A percentile compares a stretch with the other conserved stretches of the same genome.
These are phyloP conservation scores for Athalia circularis DNA, from an alignment of 2,888 invertebrate genomes.

Conservation along the genomic window DNA sequence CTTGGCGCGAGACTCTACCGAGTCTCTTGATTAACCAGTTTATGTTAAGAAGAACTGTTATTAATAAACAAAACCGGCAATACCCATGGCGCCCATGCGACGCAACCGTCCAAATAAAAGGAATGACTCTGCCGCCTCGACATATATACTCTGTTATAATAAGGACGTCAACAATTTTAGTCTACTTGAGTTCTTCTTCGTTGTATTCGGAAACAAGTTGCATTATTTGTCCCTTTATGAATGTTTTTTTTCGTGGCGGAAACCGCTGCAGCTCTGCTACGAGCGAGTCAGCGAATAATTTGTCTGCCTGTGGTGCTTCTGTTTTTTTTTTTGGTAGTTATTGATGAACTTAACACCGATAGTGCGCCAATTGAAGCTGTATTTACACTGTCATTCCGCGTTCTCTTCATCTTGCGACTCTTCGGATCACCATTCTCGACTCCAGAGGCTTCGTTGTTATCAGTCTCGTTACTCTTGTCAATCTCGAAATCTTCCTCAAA, in stretches of 20 bases:
- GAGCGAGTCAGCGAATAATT: constrained; percentile 23
- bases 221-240: constrained; percentile 26
- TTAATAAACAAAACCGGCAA: no score
- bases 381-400: constrained; percentile 11
- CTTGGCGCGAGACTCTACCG: no score
- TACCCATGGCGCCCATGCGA: no score
- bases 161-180: no score
- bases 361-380: constrained; percentile 1
- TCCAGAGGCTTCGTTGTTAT: neutral
- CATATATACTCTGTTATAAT: no score
- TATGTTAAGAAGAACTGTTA: no score
- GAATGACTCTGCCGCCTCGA: no score
- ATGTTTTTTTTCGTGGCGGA: constrained; percentile 19
- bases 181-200: constrained; percentile 15
- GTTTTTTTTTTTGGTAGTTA: neutral
- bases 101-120: no score
- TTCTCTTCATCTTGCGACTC: neutral
- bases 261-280: constrained; percentile 31
- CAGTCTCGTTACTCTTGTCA: neutral
- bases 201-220: constrained; percentile 18
- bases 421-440: neutral
- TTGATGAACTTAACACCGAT: neutral
- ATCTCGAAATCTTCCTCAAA: constrained; percentile 3
- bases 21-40: no score
- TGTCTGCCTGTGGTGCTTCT: constrained; percentile 17